A percentile compares a stretch with the other conserved stretches of the same genome.
These are phyloP conservation scores for Torymus texanus DNA, from an alignment of 2,888 invertebrate genomes.

Conservation along the genomic window DNA sequence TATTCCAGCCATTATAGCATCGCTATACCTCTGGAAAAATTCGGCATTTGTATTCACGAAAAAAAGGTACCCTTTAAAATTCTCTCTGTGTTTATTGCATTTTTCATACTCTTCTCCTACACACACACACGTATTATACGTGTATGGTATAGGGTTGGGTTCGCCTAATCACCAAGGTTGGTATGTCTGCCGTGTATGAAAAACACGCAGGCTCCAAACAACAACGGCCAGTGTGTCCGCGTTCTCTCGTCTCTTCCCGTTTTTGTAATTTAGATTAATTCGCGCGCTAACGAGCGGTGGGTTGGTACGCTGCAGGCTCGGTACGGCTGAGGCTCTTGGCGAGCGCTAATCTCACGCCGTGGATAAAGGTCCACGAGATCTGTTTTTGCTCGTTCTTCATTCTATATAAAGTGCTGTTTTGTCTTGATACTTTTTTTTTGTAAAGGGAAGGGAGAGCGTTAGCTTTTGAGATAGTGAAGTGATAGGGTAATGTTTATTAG, in stretches of 20 bases:
- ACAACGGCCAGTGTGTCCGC: not conserved
- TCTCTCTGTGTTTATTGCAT: conserved; percentile 32
- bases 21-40: no score
- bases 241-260: not conserved
- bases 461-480: no score
- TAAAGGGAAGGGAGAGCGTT: no score
- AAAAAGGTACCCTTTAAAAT: not conserved
- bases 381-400: no score
- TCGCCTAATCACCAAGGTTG: conserved; percentile 31
- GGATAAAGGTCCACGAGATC: no score
- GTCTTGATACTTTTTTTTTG: no score
- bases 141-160: not conserved
- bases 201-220: conserved; percentile 30
- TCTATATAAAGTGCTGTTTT: no score
- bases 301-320: no score
- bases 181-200: not conserved
- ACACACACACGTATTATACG: no score
- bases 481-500: no score
- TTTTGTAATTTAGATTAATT: conserved; percentile 51
- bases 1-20: no score
- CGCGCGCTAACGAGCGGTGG: conserved; percentile 9
- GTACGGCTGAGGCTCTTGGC: conserved; percentile 17
- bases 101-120: conserved; percentile 26
- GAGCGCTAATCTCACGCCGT: not conserved
- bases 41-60: no score